Evolutionary conservation across 1,140 invertebrate species (phyloP).

Genomic region (Metopolophium dirhodum): DNA sequence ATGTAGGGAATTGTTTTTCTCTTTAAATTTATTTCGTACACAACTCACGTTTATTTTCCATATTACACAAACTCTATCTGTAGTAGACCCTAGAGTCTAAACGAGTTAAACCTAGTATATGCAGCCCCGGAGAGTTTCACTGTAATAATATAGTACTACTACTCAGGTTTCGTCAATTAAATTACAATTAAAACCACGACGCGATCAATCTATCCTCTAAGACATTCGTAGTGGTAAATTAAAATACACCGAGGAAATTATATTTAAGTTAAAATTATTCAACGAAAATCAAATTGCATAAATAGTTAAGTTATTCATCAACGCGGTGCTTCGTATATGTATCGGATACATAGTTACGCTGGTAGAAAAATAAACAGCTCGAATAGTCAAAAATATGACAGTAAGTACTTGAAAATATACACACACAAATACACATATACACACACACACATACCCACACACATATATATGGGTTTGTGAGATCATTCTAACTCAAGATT

Average conservation of each 20-base stretch:
- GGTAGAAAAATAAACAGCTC: background rate
- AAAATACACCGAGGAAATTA: background rate
- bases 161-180: conserved; percentile 26
- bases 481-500: background rate
- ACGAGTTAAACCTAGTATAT: background rate
- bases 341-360: background rate
- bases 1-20: background rate
- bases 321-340: background rate
- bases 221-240: background rate
- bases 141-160: background rate
- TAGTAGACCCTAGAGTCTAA: background rate
- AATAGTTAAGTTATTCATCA: background rate
- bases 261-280: background rate
- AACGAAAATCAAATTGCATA: background rate
- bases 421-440: background rate
- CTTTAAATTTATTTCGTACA: background rate
- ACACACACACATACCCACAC: background rate
- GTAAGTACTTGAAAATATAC: background rate
- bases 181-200: background rate
- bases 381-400: background rate
- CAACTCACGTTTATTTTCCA: conserved; percentile 24
- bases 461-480: background rate
- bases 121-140: background rate
- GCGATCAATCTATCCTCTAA: background rate
- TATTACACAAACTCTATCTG: background rate